These are phyloP conservation scores for Distichodus sexfasciatus DNA, from an alignment of 2,797 vertebrate genomes.

Conservation along the genomic window DNA sequence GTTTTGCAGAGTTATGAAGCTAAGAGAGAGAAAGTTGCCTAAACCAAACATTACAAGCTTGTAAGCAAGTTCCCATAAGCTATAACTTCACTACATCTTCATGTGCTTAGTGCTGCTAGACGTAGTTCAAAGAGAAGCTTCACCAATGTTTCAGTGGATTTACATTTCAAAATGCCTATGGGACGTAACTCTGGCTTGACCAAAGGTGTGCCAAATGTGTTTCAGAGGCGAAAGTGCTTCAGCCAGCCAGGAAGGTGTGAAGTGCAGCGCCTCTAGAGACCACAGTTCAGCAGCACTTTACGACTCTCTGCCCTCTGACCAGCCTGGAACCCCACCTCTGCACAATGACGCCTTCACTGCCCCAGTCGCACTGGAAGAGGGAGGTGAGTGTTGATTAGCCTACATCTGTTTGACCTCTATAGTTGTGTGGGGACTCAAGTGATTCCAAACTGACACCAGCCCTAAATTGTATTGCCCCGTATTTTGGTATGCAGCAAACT, in stretches of 20 bases:
- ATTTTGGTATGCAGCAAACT: neutral
- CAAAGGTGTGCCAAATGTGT: constrained; percentile 37
- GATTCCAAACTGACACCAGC: too few relatives aligned
- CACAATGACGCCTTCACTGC: constrained; percentile 88
- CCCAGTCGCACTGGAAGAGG: constrained; percentile 88
- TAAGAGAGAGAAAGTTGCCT: too few relatives aligned
- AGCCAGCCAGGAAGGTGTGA: constrained; percentile 92
- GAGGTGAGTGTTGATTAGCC: constrained; percentile 71
- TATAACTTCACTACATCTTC: too few relatives aligned
- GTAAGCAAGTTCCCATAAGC: too few relatives aligned
- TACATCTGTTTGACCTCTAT: neutral
- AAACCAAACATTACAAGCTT: too few relatives aligned
- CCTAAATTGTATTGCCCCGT: too few relatives aligned
- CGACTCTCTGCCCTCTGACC: constrained; percentile 84
- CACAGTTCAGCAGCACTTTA: constrained; percentile 82
- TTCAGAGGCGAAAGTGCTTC: constrained; percentile 91
- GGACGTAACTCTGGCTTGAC: neutral
- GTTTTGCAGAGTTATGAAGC: too few relatives aligned
- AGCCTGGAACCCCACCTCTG: constrained; percentile 83
- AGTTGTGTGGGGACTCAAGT: too few relatives aligned
- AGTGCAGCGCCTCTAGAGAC: constrained; percentile 87
- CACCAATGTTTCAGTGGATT: neutral
- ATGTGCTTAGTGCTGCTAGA: neutral
- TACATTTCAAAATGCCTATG: neutral
- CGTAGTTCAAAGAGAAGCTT: too few relatives aligned